Evolutionary conservation across 2,113 vertebrate genomes (phyloP).

Genomic region (Mormyrus iriodes): DNA sequence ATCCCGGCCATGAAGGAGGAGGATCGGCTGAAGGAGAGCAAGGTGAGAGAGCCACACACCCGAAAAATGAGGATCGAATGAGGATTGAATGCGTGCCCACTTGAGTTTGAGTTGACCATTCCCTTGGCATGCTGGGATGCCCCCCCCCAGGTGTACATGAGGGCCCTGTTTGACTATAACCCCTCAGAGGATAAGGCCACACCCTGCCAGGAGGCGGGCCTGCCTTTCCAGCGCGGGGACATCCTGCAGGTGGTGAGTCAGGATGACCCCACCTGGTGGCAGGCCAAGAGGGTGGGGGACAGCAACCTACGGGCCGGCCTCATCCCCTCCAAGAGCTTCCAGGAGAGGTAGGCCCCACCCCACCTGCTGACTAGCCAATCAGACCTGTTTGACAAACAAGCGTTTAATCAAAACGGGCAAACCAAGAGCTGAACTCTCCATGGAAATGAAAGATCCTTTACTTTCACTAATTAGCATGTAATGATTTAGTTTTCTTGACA

Average conservation of each 20-base stretch:
- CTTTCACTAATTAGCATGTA: neutral
- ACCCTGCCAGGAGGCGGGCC: slow-evolving; percentile 89
- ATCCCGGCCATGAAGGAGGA: slow-evolving; percentile 90
- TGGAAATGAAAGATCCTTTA: neutral
- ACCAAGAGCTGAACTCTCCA: neutral
- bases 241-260: slow-evolving; percentile 90
- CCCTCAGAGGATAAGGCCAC: slow-evolving; percentile 88
- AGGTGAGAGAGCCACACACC: slow-evolving; percentile 56
- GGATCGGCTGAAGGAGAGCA: slow-evolving; percentile 81
- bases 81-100: neutral
- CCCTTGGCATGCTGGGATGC: neutral
- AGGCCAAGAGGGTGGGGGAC: slow-evolving; percentile 86
- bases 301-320: slow-evolving; percentile 87
- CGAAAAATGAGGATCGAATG: too few relatives aligned
- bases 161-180: slow-evolving; percentile 84
- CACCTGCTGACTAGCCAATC: neutral
- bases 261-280: slow-evolving; percentile 91
- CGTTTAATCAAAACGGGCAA: neutral
- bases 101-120: neutral
- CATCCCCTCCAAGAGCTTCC: slow-evolving; percentile 87
- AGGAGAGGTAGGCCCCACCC: slow-evolving; percentile 75
- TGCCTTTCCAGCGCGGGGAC: slow-evolving; percentile 81
- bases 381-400: neutral
- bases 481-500: neutral
- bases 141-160: slow-evolving; percentile 75